Percentiles rank a stretch among this genome's conserved stretches.
phyloP scores from a whole-genome alignment of 2,113 vertebrate genomes.

The Corvus moneduloides region DNA sequence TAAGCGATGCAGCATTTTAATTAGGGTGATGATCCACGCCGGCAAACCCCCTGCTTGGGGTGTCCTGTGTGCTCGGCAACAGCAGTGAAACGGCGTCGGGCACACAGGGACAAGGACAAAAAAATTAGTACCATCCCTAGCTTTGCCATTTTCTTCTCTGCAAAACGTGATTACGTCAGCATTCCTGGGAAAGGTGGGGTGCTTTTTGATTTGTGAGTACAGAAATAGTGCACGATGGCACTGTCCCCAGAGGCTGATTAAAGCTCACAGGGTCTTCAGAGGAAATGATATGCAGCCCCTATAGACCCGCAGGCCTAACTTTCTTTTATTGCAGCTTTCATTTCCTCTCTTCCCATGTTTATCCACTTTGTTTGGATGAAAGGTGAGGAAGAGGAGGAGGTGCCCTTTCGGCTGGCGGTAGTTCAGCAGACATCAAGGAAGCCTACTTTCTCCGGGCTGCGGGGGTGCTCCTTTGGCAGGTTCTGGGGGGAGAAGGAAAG shows the following conservation, averaged over 20 bases:
- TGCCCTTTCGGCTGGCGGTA: background rate
- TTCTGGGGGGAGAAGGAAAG: background rate
- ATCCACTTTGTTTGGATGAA: background rate
- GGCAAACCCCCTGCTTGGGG: background rate
- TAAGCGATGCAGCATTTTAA: rapidly evolving
- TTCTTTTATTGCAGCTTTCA: background rate
- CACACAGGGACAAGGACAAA: background rate
- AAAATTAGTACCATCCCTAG: no score
- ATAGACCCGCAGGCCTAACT: no score
- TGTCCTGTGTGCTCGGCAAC: background rate
- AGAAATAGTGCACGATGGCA: rapidly evolving
- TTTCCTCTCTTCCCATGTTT: background rate
- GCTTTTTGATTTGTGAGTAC: background rate
- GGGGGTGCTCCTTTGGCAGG: background rate
- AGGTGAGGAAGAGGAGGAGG: background rate
- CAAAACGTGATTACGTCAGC: background rate
- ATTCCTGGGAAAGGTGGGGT: background rate
- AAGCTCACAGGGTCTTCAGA: background rate
- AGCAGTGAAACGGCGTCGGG: background rate
- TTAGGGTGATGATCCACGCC: background rate
- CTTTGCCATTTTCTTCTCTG: background rate
- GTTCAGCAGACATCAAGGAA: background rate
- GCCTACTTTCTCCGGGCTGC: no score
- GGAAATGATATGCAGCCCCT: rapidly evolving
- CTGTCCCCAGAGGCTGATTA: no score